Evolutionary conservation across 2,888 invertebrate genomes (phyloP).

Genomic region (Pseudoips prasinana): DNA sequence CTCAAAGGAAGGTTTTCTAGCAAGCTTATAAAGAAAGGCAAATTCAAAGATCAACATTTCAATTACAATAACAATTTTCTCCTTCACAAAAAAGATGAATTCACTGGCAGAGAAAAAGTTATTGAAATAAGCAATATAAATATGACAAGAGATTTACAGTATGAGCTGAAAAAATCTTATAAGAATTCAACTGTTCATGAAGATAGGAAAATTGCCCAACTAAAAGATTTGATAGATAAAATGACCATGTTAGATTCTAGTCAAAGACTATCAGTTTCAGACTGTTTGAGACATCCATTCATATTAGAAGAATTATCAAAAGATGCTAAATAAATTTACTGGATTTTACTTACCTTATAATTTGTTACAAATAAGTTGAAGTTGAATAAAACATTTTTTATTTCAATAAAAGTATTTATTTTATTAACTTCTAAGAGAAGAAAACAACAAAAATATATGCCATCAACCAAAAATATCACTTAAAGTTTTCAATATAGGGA

Average conservation of each 20-base stretch:
- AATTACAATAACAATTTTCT: conserved; percentile 97
- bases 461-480: conserved; percentile 73
- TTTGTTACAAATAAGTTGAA: conserved; percentile 18
- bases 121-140: conserved; percentile 94
- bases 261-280: conserved; percentile 93
- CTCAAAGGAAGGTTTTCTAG: conserved; percentile 98
- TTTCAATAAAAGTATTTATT: conserved; percentile 58
- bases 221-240: conserved; percentile 95
- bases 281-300: conserved; percentile 95
- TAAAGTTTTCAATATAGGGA: conserved; percentile 48
- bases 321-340: conserved; percentile 29
- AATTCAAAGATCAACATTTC: conserved; percentile 98
- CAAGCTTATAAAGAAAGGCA: conserved; percentile 94
- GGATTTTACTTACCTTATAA: conserved; percentile 6
- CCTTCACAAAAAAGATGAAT: conserved; percentile 97
- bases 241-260: conserved; percentile 94
- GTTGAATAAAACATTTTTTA: conserved; percentile 47
- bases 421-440: conserved; percentile 60
- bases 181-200: conserved; percentile 92
- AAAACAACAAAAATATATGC: conserved; percentile 72
- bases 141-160: conserved; percentile 90
- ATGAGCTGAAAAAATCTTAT: conserved; percentile 91
- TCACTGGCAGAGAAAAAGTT: conserved; percentile 97
- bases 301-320: conserved; percentile 78
- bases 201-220: conserved; percentile 92